Evolutionary conservation across 2,797 vertebrate genomes (phyloP).

Genomic region (Siniperca obscura): DNA sequence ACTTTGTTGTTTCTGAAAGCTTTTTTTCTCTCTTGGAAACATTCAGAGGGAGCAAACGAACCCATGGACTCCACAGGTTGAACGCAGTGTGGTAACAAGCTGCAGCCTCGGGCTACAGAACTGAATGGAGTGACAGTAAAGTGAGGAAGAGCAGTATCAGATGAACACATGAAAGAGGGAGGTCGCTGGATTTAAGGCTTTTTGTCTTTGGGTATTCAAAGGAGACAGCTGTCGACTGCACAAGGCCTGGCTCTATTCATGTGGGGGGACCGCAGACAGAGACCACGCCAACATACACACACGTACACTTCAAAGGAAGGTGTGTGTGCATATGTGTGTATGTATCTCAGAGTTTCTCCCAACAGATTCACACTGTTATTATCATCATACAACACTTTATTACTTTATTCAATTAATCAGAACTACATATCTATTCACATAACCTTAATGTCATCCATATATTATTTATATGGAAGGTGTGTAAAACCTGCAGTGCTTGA

Average conservation of each 20-base stretch:
- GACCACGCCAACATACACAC: conserved; percentile 73
- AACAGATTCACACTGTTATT: conserved; percentile 45
- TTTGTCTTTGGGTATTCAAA: conserved; percentile 86
- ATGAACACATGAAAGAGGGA: conserved; percentile 86
- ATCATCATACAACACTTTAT: conserved; percentile 6
- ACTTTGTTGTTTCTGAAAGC: conserved; percentile 22
- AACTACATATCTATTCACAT: conserved; percentile 9
- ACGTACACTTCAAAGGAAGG: conserved; percentile 63
- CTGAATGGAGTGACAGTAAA: conserved; percentile 69
- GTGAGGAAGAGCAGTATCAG: conserved; percentile 82
- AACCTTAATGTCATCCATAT: conserved; percentile 5
- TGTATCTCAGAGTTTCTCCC: conserved; percentile 26
- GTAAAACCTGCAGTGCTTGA: background rate
- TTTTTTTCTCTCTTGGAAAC: background rate
- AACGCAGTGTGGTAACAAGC: conserved; percentile 28
- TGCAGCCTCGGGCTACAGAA: conserved; percentile 47
- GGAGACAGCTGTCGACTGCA: conserved; percentile 86
- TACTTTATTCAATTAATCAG: conserved; percentile 26
- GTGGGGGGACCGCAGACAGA: conserved; percentile 77
- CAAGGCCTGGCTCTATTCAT: conserved; percentile 82
- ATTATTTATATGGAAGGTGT: conserved; percentile 2
- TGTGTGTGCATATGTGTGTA: conserved; percentile 28
- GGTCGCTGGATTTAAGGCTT: conserved; percentile 84
- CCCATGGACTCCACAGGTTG: conserved; percentile 13
- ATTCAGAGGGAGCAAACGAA: conserved; percentile 6